phyloP scores from a whole-genome alignment of 2,113 vertebrate species.

The Orientallactaga bullata region DNA sequence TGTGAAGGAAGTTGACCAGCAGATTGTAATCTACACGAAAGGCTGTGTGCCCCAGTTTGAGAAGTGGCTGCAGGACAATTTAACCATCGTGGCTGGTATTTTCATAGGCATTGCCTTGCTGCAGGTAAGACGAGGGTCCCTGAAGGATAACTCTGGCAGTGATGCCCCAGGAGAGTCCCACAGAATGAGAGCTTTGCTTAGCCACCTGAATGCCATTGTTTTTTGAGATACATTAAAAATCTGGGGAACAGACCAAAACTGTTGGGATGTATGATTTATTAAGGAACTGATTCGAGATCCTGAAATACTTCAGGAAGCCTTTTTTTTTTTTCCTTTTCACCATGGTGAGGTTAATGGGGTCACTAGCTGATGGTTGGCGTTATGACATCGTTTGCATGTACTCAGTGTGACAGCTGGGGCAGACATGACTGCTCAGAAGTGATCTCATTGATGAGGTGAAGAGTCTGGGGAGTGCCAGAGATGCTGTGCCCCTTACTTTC shows the following conservation, averaged over 20 bases:
- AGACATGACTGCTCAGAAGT: background rate
- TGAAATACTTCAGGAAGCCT: background rate
- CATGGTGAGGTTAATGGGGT: background rate
- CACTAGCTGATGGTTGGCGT: background rate
- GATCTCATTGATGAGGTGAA: background rate
- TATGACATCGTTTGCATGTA: background rate
- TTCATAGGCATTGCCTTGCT: slow-evolving; percentile 98
- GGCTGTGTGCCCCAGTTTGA: slow-evolving; percentile 99
- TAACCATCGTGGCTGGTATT: slow-evolving; percentile 97
- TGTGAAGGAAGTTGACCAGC: slow-evolving; percentile 94
- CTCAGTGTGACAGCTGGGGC: background rate
- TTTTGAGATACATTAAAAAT: background rate
- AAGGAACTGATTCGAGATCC: slow-evolving; percentile 11
- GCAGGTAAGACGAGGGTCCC: slow-evolving; percentile 87
- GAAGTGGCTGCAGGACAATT: slow-evolving; percentile 98
- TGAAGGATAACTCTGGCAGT: background rate
- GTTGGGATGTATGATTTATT: background rate
- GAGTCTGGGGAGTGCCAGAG: background rate
- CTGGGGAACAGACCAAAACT: background rate
- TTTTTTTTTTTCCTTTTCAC: background rate
- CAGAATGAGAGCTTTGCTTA: background rate
- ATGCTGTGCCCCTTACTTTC: background rate
- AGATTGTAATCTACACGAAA: slow-evolving; percentile 96
- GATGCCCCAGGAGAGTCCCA: background rate
- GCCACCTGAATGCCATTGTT: background rate